Percentiles rank a stretch among this genome's conserved stretches.
These are phyloP conservation scores for Mesitornis unicolor DNA, from an alignment of 2,113 vertebrate genomes.

Conservation along the genomic window DNA sequence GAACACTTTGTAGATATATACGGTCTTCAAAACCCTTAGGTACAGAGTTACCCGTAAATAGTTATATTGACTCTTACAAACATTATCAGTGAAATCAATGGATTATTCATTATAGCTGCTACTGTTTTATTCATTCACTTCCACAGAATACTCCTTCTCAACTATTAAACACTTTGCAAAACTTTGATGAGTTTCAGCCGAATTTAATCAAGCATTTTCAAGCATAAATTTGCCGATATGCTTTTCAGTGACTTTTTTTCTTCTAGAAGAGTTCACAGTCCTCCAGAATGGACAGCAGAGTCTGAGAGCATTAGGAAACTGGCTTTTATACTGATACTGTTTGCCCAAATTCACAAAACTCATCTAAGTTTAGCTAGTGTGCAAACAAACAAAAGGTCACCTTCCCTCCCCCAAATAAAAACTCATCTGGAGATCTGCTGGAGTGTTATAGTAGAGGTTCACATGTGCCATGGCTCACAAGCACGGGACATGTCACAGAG, in stretches of 20 bases:
- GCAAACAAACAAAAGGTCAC: neutral
- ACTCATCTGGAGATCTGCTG: neutral
- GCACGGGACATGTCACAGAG: neutral
- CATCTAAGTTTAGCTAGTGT: neutral
- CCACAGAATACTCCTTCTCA: neutral
- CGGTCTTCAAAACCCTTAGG: neutral
- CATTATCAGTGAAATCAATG: neutral
- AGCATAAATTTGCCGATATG: neutral
- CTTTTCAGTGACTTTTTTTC: neutral
- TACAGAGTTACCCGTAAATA: neutral
- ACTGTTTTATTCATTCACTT: neutral
- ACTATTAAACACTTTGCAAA: neutral
- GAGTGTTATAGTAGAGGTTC: neutral
- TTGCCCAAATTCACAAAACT: neutral
- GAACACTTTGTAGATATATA: neutral
- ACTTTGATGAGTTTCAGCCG: neutral
- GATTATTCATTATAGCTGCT: neutral
- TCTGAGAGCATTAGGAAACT: neutral
- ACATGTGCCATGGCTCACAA: neutral
- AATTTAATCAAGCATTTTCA: neutral
- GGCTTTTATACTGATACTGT: neutral
- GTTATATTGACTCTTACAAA: neutral
- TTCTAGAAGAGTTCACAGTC: neutral
- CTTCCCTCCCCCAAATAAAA: neutral
- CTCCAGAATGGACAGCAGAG: neutral